Conservation (phyloP, 2,888 invertebrate species). For the Pristionchus exspectatus region DNA sequence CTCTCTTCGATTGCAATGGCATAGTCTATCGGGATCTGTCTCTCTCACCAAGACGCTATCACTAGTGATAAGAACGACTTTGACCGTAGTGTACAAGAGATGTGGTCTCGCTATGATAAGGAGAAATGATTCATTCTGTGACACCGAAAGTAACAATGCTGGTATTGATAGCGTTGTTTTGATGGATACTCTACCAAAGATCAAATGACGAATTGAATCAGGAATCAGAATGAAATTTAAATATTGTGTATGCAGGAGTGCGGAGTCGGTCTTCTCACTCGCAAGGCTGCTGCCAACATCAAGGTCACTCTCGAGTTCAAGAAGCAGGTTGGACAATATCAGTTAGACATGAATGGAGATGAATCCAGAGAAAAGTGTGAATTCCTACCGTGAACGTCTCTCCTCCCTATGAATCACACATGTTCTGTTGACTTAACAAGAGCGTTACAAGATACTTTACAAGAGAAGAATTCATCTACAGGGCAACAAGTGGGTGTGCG, state of each 20-base stretch:
- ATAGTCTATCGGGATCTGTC: slow-evolving; percentile 29
- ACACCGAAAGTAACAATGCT: neutral
- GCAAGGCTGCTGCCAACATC: slow-evolving; percentile 71
- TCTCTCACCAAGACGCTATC: slow-evolving; percentile 10
- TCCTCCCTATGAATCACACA: neutral
- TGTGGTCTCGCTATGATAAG: neutral
- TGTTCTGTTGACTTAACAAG: neutral
- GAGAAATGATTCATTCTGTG: slow-evolving; percentile 5
- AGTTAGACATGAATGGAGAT: neutral
- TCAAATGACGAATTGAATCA: neutral
- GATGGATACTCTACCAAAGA: neutral
- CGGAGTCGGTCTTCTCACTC: slow-evolving; percentile 69
- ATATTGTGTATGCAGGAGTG: slow-evolving; percentile 58
- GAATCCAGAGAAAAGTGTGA: neutral
- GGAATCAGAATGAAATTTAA: neutral
- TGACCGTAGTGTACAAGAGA: slow-evolving; percentile 29
- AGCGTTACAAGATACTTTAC: neutral
- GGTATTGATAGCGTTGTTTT: neutral
- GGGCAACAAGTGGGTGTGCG: slow-evolving; percentile 65
- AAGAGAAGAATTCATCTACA: neutral
- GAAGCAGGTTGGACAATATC: slow-evolving; percentile 54
- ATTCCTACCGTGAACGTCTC: neutral
- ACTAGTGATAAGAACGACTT: slow-evolving; percentile 37
- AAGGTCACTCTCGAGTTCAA: slow-evolving; percentile 71
- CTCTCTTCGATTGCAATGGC: neutral